These are phyloP conservation scores for Creontiades dilutus DNA, from an alignment of 2,888 invertebrate species.

Conservation along the genomic window DNA sequence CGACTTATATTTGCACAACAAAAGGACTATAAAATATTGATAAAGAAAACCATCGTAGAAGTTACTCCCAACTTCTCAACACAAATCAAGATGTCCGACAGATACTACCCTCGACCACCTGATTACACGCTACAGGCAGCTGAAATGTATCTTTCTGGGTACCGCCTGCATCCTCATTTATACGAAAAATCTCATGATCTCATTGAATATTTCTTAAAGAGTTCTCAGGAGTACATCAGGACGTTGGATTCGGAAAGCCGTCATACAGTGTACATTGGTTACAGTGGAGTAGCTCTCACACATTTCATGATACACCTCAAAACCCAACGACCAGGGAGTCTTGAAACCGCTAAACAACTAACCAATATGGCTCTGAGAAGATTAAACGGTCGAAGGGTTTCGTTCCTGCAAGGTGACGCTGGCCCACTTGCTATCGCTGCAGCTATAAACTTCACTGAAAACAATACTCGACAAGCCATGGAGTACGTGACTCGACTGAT, in stretches of 20 bases:
- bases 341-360: constrained; percentile 79
- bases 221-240: neutral
- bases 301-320: constrained; percentile 79
- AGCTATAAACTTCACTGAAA: constrained; percentile 81
- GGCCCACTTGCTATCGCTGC: constrained; percentile 84
- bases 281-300: constrained; percentile 85
- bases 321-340: constrained; percentile 13
- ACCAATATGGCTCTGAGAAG: constrained; percentile 79
- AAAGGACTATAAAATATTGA: too few relatives aligned
- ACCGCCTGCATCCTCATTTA: neutral
- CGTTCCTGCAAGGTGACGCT: constrained; percentile 85
- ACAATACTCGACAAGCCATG: constrained; percentile 51
- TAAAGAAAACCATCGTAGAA: too few relatives aligned
- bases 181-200: constrained; percentile 26
- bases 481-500: constrained; percentile 21
- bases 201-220: constrained; percentile 28
- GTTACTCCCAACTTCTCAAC: too few relatives aligned
- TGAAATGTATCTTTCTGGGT: neutral
- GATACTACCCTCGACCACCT: constrained; percentile 22
- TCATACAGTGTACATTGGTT: constrained; percentile 87
- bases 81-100: constrained; percentile 50
- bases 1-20: too few relatives aligned
- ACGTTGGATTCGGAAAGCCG: constrained; percentile 78
- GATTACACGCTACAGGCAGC: constrained; percentile 16
- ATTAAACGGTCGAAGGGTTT: constrained; percentile 80